These are phyloP conservation scores for Cephus pygmeus DNA, from an alignment of 2,888 invertebrate genomes.

Conservation along the genomic window DNA sequence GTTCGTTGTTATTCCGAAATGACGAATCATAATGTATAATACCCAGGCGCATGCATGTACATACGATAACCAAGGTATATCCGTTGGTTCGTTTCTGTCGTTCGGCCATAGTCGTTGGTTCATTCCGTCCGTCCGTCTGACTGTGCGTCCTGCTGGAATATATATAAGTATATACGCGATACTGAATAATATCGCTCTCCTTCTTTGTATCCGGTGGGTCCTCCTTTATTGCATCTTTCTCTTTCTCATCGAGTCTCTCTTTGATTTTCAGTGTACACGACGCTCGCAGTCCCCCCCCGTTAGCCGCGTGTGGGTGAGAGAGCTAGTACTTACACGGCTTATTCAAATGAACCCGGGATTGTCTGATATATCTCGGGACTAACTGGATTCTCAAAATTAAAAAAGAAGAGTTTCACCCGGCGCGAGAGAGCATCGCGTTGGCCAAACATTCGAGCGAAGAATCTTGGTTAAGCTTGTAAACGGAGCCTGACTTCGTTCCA, in stretches of 20 bases:
- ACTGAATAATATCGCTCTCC: background rate
- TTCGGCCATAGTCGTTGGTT: background rate
- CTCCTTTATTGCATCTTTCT: slow-evolving; percentile 12
- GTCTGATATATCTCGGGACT: slow-evolving; percentile 54
- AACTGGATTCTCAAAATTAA: slow-evolving; percentile 61
- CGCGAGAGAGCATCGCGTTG: background rate
- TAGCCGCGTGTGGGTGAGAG: slow-evolving; percentile 34
- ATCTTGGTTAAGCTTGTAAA: background rate
- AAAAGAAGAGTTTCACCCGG: slow-evolving; percentile 33
- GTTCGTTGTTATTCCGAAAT: slow-evolving; percentile 64
- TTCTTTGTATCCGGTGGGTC: background rate
- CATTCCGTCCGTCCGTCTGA: slow-evolving; percentile 3
- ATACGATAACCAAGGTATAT: slow-evolving; percentile 7
- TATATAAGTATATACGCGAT: background rate
- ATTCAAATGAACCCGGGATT: slow-evolving; percentile 60
- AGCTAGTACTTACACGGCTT: slow-evolving; percentile 60
- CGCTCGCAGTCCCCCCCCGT: background rate
- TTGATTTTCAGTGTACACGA: background rate
- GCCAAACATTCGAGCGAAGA: background rate
- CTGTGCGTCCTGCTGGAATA: background rate
- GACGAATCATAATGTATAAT: slow-evolving; percentile 65
- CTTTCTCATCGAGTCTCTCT: slow-evolving; percentile 24
- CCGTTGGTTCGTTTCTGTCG: slow-evolving; percentile 17
- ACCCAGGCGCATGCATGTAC: slow-evolving; percentile 26
- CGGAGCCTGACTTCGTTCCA: background rate